A percentile compares a stretch with the other conserved stretches of the same genome.
Conservation (phyloP, 1,140 invertebrate species). For the Nasonia longicornis region DNA sequence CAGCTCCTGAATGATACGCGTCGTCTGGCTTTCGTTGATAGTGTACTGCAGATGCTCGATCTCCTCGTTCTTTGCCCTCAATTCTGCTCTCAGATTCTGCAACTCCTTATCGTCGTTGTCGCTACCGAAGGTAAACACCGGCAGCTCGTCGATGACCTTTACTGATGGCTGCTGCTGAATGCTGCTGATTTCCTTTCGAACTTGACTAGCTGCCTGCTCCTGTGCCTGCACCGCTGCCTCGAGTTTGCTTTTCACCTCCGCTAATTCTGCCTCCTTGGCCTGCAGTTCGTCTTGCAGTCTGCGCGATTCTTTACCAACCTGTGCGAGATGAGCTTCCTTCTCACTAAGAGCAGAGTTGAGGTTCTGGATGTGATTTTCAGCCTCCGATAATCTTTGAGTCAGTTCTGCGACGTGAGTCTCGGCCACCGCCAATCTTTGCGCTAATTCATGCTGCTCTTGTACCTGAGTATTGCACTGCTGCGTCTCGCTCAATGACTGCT, state of each 20-base stretch:
- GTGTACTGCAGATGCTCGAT: slow-evolving; percentile 63
- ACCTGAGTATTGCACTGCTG: not conserved
- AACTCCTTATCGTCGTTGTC: slow-evolving; percentile 47
- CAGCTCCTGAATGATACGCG: slow-evolving; percentile 60
- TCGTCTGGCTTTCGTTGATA: slow-evolving; percentile 61
- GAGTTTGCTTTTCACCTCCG: not conserved
- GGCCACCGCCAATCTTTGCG: not conserved
- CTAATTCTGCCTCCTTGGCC: not conserved
- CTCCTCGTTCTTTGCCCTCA: slow-evolving; percentile 59
- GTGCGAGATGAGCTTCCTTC: slow-evolving; percentile 48
- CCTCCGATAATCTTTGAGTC: not conserved
- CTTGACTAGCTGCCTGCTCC: not conserved
- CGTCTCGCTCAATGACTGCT: not conserved
- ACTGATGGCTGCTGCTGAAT: not conserved
- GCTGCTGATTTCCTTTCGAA: not conserved
- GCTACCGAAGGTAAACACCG: slow-evolving; percentile 47
- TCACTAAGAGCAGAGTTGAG: slow-evolving; percentile 39
- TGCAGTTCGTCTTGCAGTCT: not conserved
- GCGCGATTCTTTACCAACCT: slow-evolving; percentile 36
- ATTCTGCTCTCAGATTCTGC: slow-evolving; percentile 54
- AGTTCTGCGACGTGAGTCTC: slow-evolving; percentile 16
- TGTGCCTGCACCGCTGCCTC: not conserved
- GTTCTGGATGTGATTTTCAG: not conserved
- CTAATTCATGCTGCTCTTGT: not conserved
- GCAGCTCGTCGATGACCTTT: slow-evolving; percentile 40